Evolutionary conservation across 2,888 invertebrate genomes (phyloP), one percentile per base, ranked within the genome.

Genomic region (Julus scanicus): DNA sequence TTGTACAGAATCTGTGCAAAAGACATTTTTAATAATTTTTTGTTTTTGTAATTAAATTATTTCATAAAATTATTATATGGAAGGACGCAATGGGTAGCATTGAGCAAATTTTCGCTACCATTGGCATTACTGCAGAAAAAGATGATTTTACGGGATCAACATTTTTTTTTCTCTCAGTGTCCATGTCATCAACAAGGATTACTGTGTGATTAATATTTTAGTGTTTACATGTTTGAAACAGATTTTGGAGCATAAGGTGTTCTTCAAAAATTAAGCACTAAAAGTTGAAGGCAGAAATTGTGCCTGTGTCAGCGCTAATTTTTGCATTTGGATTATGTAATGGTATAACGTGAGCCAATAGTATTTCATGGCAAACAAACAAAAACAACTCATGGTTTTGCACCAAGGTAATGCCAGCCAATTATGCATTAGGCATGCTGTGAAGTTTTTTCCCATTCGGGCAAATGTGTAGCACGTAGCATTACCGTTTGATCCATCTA

Each of bases 231-330:
- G 17, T 57, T 57, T 57, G 57, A 57, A 57, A 57, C n/a, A n/a
- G 57, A 57, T 57, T 57, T 57, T 57, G 57, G 57, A 57, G 57
- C 57, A 57, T 57, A 57, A 57, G 57, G 57, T 57, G 57, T 57
- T 57, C 57, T 57, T 57, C 3, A 57, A 57, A 15, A 57, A n/a
- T 57, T 57, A n/a, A 57, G 57, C 57, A 57, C 57, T 57, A 57
- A 57, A 57, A 57, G n/a, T 57, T 57, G 57, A 57, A 57, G 57
- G 57, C 57, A 57, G 57, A 57, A 57, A 17, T 57, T 57, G 57
- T 57, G 57, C 57, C 57, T 57, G 17, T 57, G 57, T 57, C 57
- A 57, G 57, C n/a, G 57, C 57, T 57, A 57, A n/a, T 57, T 57
- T 57, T 17, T 57, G 17, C 13, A 53, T 53, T 53, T 44, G 15